A percentile compares a stretch with the other conserved stretches of the same genome.
Conservation (phyloP, 2,888 invertebrate genomes). For the Tachina lurida region DNA sequence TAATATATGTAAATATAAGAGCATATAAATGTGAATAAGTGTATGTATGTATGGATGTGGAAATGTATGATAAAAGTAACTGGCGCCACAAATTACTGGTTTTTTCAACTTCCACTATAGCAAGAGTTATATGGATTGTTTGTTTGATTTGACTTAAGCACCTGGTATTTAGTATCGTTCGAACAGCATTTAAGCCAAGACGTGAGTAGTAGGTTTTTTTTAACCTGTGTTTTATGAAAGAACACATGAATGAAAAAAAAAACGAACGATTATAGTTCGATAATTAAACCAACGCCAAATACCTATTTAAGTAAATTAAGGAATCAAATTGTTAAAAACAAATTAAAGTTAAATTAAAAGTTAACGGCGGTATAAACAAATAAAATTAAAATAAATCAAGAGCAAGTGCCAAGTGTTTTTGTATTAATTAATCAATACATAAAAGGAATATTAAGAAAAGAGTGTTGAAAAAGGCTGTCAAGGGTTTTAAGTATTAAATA, state of each 20-base stretch:
- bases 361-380: constrained; percentile 48
- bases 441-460: neutral
- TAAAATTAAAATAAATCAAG: neutral
- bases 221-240: constrained; percentile 60
- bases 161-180: constrained; percentile 78
- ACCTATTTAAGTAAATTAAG: neutral
- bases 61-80: constrained; percentile 55
- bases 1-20: neutral
- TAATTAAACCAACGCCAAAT: constrained; percentile 11
- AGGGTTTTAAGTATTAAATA: neutral
- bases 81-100: constrained; percentile 68
- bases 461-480: constrained; percentile 26
- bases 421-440: neutral
- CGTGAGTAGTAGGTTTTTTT: constrained; percentile 49
- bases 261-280: constrained; percentile 14
- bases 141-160: constrained; percentile 66
- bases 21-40: neutral
- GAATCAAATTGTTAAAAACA: neutral
- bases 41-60: constrained; percentile 26
- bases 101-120: constrained; percentile 57
- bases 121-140: constrained; percentile 68
- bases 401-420: constrained; percentile 56
- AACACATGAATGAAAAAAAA: constrained; percentile 10
- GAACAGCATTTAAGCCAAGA: constrained; percentile 75
- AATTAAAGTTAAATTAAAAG: constrained; percentile 2